phyloP scores from a whole-genome alignment of 2,797 vertebrate genomes.

The Spinus pinus region DNA sequence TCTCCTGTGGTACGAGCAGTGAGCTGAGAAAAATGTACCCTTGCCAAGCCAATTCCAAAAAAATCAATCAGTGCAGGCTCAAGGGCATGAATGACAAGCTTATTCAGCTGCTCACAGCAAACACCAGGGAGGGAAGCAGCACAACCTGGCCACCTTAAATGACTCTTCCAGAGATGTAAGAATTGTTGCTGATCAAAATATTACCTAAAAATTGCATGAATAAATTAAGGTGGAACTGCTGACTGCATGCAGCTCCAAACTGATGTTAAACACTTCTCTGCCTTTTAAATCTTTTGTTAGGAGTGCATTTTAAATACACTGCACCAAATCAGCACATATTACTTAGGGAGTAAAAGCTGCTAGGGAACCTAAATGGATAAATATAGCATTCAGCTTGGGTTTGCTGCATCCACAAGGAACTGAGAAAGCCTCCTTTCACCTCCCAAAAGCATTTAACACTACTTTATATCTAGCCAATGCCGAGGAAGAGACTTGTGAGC shows the following conservation, averaged over 20 bases:
- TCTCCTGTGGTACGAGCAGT: background rate
- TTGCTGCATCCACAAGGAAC: background rate
- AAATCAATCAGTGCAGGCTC: background rate
- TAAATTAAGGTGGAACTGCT: background rate
- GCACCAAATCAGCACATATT: background rate
- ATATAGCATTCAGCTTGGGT: background rate
- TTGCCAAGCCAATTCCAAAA: background rate
- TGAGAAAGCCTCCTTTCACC: conserved; percentile 15
- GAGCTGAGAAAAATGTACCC: background rate
- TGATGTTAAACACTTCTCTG: background rate
- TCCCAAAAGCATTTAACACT: conserved; percentile 26
- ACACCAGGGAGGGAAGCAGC: background rate
- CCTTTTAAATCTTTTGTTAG: background rate
- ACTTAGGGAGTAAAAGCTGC: background rate
- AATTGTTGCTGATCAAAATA: background rate
- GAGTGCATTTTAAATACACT: background rate
- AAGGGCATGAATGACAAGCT: background rate
- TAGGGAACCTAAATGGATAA: background rate
- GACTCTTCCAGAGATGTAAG: background rate
- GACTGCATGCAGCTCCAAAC: background rate
- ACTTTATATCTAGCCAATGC: background rate
- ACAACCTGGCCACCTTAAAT: background rate
- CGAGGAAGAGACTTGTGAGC: background rate
- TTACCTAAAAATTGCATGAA: background rate
- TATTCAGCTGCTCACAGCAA: background rate